Percentiles rank a stretch among this genome's conserved stretches.
Evolutionary conservation across 2,888 invertebrate genomes (phyloP).

Genomic region (Pristionchus maxplancki): DNA sequence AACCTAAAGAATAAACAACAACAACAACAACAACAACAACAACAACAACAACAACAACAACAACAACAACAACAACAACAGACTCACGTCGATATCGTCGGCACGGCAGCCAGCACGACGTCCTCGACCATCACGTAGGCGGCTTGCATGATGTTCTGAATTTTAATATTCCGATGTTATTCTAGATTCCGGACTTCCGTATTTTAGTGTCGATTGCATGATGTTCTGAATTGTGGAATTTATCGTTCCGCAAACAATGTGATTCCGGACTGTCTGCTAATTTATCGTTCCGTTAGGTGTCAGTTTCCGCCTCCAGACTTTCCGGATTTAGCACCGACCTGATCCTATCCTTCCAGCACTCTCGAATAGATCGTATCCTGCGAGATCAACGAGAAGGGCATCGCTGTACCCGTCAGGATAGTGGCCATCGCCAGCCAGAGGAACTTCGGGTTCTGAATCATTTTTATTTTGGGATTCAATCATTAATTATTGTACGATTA

Average conservation of each 20-base stretch:
- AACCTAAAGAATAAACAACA: no score
- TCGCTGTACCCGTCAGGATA: neutral
- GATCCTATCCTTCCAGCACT: neutral
- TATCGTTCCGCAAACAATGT: no score
- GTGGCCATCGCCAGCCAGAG: neutral
- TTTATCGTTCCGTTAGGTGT: no score
- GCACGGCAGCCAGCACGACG: constrained; percentile 1
- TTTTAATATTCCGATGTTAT: neutral
- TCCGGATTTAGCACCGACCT: neutral
- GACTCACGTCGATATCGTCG: neutral
- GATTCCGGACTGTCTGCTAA: no score
- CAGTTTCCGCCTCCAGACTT: no score
- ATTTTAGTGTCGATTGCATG: no score
- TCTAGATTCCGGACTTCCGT: neutral
- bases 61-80: no score
- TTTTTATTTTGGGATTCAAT: no score
- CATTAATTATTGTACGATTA: no score
- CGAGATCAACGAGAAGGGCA: constrained; percentile 37
- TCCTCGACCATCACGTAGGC: constrained; percentile 29
- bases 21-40: no score
- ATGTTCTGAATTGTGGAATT: no score
- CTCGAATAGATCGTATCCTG: constrained; percentile 32
- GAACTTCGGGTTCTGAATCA: neutral
- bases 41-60: no score
- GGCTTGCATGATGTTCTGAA: constrained; percentile 45